A percentile compares a stretch with the other conserved stretches of the same genome.
phyloP scores from a whole-genome alignment of 1,140 invertebrate genomes.

The Solenopsis invicta region DNA sequence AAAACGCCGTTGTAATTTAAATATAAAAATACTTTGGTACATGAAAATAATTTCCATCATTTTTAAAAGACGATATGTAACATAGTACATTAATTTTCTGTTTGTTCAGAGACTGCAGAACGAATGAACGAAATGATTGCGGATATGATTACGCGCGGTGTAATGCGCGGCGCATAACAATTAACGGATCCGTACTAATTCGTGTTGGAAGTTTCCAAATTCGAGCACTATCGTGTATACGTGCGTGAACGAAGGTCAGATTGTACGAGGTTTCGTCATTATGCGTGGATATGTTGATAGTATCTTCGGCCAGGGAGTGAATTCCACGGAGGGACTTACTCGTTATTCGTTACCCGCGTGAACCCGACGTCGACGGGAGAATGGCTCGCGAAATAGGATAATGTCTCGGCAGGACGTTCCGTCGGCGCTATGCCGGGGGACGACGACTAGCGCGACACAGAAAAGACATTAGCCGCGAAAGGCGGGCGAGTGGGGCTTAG shows the following conservation, averaged over 20 bases:
- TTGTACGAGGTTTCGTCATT: constrained; percentile 41
- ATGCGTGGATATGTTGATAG: constrained; percentile 36
- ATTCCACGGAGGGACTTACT: constrained; percentile 31
- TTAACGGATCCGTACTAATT: constrained; percentile 4
- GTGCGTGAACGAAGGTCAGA: constrained; percentile 54
- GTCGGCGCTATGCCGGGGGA: constrained; percentile 79
- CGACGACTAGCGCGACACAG: constrained; percentile 83
- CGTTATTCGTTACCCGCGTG: constrained; percentile 77
- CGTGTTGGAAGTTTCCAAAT: constrained; percentile 41
- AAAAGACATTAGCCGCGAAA: constrained; percentile 85
- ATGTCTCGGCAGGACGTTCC: constrained; percentile 77
- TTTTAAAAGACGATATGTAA: neutral
- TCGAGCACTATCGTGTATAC: neutral
- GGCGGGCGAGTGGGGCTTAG: constrained; percentile 62
- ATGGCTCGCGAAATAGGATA: constrained; percentile 83
- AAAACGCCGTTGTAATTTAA: neutral
- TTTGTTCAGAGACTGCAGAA: neutral
- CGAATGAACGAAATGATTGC: constrained; percentile 30
- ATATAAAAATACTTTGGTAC: neutral
- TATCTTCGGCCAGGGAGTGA: constrained; percentile 31
- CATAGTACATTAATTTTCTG: neutral
- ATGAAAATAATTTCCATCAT: neutral
- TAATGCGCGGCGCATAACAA: constrained; percentile 42
- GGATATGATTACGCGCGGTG: constrained; percentile 32
- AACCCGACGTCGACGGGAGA: constrained; percentile 73